These are phyloP conservation scores for Pomatorhinus ruficollis DNA, from an alignment of 2,113 vertebrate genomes.

Conservation along the genomic window DNA sequence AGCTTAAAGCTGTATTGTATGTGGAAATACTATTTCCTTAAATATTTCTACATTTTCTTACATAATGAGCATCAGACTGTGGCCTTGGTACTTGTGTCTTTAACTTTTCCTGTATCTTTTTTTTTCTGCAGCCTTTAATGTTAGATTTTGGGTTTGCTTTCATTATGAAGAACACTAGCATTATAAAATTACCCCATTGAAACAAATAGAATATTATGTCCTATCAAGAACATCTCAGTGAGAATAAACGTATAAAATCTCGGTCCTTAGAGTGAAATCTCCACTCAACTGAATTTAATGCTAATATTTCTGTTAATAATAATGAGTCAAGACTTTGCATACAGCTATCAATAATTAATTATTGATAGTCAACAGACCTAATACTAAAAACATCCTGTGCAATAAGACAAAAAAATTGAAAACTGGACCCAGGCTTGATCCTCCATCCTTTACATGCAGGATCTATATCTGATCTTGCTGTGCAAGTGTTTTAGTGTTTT, in stretches of 20 bases:
- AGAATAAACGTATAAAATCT: not conserved
- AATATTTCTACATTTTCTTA: not conserved
- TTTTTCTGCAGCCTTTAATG: not conserved
- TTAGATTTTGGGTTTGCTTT: not conserved
- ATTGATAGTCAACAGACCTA: not conserved
- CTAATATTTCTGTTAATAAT: not conserved
- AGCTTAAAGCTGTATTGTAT: not conserved
- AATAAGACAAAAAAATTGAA: not conserved
- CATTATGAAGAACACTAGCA: not conserved
- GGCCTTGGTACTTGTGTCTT: not conserved
- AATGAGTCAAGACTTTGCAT: not conserved
- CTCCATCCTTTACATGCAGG: not conserved
- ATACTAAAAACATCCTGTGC: not conserved
- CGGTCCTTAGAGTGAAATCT: not conserved
- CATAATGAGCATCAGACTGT: not conserved
- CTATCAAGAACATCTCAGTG: not conserved
- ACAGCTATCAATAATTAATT: not conserved
- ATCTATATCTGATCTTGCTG: conserved; percentile 3
- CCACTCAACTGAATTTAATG: not conserved
- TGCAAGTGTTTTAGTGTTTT: not conserved
- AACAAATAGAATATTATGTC: not conserved
- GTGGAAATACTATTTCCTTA: not conserved
- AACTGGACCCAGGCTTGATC: not conserved
- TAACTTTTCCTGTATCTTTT: not conserved
- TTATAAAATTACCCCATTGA: not conserved